Evolutionary conservation across 2,113 vertebrate genomes (phyloP).

Genomic region (Serinus canaria): DNA sequence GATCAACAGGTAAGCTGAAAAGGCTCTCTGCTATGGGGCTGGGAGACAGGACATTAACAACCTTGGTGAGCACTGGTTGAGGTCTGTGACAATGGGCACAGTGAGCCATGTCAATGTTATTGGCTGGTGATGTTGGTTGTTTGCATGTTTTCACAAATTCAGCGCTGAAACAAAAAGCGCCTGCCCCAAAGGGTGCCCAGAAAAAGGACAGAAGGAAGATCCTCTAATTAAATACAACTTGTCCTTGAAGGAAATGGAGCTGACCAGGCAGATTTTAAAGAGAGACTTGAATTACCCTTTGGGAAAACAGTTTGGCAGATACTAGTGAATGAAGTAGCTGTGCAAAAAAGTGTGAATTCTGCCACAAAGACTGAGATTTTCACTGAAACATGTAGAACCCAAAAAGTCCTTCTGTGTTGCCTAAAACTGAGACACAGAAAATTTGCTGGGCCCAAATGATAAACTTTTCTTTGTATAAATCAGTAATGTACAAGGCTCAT

Average conservation of each 20-base stretch:
- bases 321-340: background rate
- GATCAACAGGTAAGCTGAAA: background rate
- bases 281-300: background rate
- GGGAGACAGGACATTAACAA: background rate
- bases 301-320: background rate
- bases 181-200: background rate
- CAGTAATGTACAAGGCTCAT: background rate
- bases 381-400: background rate
- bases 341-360: background rate
- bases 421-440: background rate
- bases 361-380: background rate
- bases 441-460: background rate
- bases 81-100: background rate
- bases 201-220: accelerated
- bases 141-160: background rate
- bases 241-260: background rate
- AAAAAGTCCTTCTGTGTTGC: background rate
- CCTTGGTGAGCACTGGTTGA: background rate
- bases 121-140: background rate
- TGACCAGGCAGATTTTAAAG: background rate
- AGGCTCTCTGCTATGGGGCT: background rate
- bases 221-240: background rate
- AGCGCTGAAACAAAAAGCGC: background rate
- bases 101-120: background rate
- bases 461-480: background rate